Base-by-base conservation (phyloP, 1,140 invertebrate genomes). In the Pissodes strobi region DNA sequence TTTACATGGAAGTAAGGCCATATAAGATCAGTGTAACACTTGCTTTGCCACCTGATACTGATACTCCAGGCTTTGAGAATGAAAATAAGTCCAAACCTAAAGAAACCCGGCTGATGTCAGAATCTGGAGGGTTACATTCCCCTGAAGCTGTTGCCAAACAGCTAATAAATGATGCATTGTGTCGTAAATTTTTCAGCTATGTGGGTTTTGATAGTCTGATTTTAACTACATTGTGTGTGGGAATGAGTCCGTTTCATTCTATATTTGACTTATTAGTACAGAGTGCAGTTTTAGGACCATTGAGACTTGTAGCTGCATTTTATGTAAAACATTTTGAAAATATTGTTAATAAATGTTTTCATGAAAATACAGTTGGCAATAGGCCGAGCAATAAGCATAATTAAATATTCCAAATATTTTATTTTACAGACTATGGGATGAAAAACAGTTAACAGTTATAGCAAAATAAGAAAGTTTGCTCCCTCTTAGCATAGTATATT, bases 1-100 rank as follows among this genome's bases (percentile, higher is more conserved):
- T 99, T 18, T 84, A 89, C 18, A 98, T 97, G 94, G 97, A 99
- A 83, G 75, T 92, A 2, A 85, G 87, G 48, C 87, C 89, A 1
- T 88, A 92, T 67, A 88, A 91, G 70, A 86, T 99, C 0, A 84
- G 85, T 23, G 86, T 99, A 0, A 98, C 94, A 0, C 72, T 99
- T 2, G 85, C 89, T 3, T 87, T 93, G 70, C 97, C 98, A 18
- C 93, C 97, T 5, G 97, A 99, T 74, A 99, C 97, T 0, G 93
- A 99, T 75, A 99, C 98, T 1, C 96, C 97, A 30, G 97, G 97
- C 15, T 97, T 94, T 79, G 87, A 85, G 49, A 83, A 86, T 67
- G 96, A 98, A 81, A 86, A 94, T 75, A 81, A 89, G 70, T 84
- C 86, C 0, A 95, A 98, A 82, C 94, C 93, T 1, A 80, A 85